Evolutionary conservation across 2,888 invertebrate genomes (phyloP), one percentile per base, ranked within the genome.

Genomic region (Anthoptus insignis): DNA sequence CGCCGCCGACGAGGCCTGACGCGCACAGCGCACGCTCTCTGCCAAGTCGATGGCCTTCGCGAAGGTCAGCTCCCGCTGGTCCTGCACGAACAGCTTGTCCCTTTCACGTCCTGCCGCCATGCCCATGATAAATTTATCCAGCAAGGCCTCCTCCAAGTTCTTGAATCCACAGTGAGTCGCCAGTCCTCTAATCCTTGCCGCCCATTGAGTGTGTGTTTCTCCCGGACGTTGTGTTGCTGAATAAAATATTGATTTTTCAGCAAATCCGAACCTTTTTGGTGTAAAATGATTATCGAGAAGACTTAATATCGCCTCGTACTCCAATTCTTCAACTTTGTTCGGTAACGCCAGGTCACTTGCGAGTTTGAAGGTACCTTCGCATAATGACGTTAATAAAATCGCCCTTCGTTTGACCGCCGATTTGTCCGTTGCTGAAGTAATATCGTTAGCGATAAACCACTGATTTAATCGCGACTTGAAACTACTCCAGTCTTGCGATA

Each of bases 281-380:
- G 64, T 70, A 49, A 68, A 71, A 39, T 72, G 70, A 13, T 49
- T 27, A 32, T 67, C 66, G 19, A 71, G 45, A 13, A 66, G n/a
- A 24, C 66, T 56, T n/a, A 67, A 6, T 21, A 71, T 61, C 1
- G 2, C 57, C 22, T 64, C 34, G 7, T 27, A 27, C 3, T 27
- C 27, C 7, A 27, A 27, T 27, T 27, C 27, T 27, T 27, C 27
- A 5, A 68, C 57, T 47, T 69, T 68, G 19, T 64, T 59, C 3
- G 67, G 69, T 47, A 72, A 47, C 42, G 71, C 69, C 64, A 69
- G 60, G 61, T 72, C 66, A 42, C 61, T 65, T 50, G 64, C 66
- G 32, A 70, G 64, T 37, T 72, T 67, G 53, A 45, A 70, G 0
- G 65, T 70, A 11, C 65, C 54, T 37, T 70, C 70, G n/a, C 66